phyloP scores from a whole-genome alignment of 2,888 invertebrate genomes.

The Tanytarsus gracilentus region DNA sequence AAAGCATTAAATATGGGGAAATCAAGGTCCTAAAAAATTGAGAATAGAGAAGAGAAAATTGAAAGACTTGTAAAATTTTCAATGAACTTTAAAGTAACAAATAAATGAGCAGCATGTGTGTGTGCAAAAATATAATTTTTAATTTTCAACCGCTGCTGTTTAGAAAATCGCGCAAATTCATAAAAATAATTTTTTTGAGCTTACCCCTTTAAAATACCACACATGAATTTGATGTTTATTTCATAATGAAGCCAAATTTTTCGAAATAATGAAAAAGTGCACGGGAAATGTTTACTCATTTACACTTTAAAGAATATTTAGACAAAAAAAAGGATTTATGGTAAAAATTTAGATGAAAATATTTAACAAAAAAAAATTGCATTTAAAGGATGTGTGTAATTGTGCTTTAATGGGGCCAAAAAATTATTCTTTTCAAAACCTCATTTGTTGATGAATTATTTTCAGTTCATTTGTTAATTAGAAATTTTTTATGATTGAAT shows the following conservation, averaged over 20 bases:
- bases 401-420: constrained; percentile 28
- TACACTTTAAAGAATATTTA: no score
- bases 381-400: constrained; percentile 11
- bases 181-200: background rate
- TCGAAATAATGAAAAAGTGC: background rate
- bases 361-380: background rate
- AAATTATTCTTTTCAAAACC: background rate
- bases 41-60: no score
- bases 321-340: no score
- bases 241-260: constrained; percentile 6
- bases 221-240: background rate
- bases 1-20: no score
- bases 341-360: background rate
- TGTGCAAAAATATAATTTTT: background rate
- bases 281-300: constrained; percentile 3
- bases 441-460: no score
- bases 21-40: no score
- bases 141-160: no score
- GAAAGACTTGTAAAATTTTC: no score
- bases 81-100: background rate
- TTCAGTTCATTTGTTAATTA: no score
- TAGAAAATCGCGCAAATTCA: background rate
- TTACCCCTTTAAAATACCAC: background rate
- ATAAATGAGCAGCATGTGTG: background rate
- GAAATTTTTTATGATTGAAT: no score